phyloP scores from a whole-genome alignment of 2,113 vertebrate genomes.

The Typhlomys cinereus region DNA sequence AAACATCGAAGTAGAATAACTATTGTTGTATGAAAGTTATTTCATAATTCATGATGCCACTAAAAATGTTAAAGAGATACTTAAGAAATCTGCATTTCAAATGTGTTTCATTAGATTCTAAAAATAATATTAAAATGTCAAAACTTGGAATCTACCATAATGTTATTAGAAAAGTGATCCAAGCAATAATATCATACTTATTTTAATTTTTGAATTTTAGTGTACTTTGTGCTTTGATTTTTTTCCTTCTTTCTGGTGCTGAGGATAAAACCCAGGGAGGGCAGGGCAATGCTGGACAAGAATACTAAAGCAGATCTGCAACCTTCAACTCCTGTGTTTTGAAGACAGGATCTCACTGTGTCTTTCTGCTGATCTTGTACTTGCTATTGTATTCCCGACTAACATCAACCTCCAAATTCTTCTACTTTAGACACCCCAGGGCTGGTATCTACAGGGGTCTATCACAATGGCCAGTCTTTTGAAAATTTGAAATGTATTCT shows the following conservation, averaged over 20 bases:
- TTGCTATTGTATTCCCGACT: not conserved
- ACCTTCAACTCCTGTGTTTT: not conserved
- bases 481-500: not conserved
- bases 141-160: not conserved
- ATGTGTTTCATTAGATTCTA: not conserved
- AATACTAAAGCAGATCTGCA: not conserved
- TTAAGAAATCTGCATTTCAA: conserved; percentile 17
- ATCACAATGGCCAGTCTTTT: not conserved
- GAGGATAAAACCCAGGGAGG: not conserved
- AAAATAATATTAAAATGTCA: not conserved
- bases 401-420: not conserved
- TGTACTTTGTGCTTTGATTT: not conserved
- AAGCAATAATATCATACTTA: not conserved
- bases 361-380: not conserved
- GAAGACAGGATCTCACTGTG: not conserved
- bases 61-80: conserved; percentile 11
- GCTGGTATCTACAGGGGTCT: not conserved
- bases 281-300: not conserved
- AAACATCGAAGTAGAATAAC: not conserved
- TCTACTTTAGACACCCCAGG: not conserved
- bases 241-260: too few species aligned
- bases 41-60: conserved; percentile 38
- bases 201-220: conserved; percentile 9
- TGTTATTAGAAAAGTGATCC: conserved; percentile 48
- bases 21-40: not conserved